Evolutionary conservation across 2,113 vertebrate species (phyloP).

Genomic region (Solea solea): DNA sequence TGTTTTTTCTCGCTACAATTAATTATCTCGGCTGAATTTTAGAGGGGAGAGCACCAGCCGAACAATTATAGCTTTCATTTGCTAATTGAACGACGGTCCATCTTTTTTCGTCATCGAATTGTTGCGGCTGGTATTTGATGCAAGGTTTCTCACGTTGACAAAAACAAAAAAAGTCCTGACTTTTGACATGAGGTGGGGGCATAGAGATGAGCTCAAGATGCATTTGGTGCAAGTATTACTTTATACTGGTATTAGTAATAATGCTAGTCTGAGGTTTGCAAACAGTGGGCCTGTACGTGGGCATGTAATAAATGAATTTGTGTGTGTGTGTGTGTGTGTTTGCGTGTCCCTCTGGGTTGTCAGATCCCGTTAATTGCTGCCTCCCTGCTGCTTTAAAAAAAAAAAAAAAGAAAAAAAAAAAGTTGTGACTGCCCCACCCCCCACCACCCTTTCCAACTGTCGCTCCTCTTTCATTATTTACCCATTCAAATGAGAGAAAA

Average conservation of each 20-base stretch:
- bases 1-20: constrained; percentile 60
- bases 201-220: not conserved
- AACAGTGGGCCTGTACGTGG: constrained; percentile 10
- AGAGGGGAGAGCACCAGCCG: constrained; percentile 31
- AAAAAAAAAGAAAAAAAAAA: constrained; percentile 35
- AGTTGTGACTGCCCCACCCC: constrained; percentile 63
- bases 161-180: not conserved
- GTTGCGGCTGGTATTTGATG: constrained; percentile 6
- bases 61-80: constrained; percentile 66
- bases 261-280: constrained; percentile 9
- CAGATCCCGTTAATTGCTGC: constrained; percentile 75
- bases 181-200: not conserved
- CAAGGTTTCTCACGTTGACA: constrained; percentile 25
- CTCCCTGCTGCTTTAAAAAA: constrained; percentile 64
- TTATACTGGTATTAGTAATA: not conserved
- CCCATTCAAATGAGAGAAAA: constrained; percentile 76
- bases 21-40: constrained; percentile 68
- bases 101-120: constrained; percentile 37
- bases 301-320: not conserved
- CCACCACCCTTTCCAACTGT: constrained; percentile 51
- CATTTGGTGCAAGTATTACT: not conserved
- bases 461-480: constrained; percentile 78
- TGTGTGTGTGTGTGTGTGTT: constrained; percentile 20
- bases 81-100: constrained; percentile 51
- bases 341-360: constrained; percentile 63